These are phyloP conservation scores for Brachionus sp. DNA, from an alignment of 1,140 invertebrate species.

Conservation along the genomic window DNA sequence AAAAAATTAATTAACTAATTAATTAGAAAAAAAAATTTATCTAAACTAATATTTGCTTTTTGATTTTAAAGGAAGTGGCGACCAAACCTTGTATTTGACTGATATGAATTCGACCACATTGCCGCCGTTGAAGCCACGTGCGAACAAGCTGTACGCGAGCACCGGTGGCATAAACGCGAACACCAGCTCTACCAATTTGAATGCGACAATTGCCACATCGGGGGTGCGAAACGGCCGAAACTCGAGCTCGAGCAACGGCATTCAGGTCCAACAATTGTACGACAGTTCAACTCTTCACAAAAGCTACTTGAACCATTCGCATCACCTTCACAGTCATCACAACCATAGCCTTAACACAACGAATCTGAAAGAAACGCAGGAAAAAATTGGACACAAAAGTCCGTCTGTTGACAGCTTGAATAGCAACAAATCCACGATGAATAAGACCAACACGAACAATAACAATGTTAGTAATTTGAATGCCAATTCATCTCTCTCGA, in stretches of 20 bases:
- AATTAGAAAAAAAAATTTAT: neutral
- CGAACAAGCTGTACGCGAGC: constrained; percentile 39
- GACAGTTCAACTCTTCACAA: constrained; percentile 20
- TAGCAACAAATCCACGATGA: neutral
- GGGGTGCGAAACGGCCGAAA: constrained; percentile 28
- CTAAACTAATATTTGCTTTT: constrained; percentile 31
- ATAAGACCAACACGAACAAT: constrained; percentile 23
- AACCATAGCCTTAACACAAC: constrained; percentile 39
- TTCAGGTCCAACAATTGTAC: constrained; percentile 44
- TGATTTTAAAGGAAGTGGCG: constrained; percentile 39
- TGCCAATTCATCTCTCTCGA: constrained; percentile 18
- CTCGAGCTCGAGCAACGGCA: constrained; percentile 8
- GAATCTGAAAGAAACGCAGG: neutral
- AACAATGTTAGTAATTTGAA: constrained; percentile 36
- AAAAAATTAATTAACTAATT: constrained; percentile 38
- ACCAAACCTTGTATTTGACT: constrained; percentile 30
- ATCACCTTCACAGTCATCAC: neutral
- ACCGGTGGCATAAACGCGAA: constrained; percentile 3
- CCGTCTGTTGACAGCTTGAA: constrained; percentile 17
- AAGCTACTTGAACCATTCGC: constrained; percentile 2
- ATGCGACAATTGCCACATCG: constrained; percentile 38
- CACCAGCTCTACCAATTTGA: constrained; percentile 24
- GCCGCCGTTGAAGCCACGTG: constrained; percentile 42
- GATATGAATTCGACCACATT: constrained; percentile 45
- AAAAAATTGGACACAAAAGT: constrained; percentile 30